Percentiles rank a stretch among this genome's conserved stretches.
Conservation (phyloP, 2,113 vertebrate genomes). For the Pipra filicauda region DNA sequence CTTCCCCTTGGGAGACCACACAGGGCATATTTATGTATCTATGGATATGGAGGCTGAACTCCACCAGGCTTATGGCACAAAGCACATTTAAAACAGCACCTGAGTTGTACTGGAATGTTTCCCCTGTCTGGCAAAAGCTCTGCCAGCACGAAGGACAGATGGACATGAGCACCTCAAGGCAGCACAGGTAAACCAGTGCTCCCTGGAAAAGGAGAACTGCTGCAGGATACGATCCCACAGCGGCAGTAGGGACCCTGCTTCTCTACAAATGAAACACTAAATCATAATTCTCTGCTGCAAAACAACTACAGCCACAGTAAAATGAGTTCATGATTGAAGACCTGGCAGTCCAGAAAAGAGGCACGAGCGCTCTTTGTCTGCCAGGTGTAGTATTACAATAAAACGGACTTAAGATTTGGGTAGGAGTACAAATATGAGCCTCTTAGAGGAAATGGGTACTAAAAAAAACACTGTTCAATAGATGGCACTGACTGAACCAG, state of each 20-base stretch:
- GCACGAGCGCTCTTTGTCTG: neutral
- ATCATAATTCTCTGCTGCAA: neutral
- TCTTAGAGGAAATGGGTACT: neutral
- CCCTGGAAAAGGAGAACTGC: neutral
- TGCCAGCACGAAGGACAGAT: rapidly evolving
- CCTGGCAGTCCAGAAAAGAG: neutral
- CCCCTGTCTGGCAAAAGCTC: neutral
- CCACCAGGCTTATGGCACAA: neutral
- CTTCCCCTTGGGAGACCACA: constrained; percentile 43
- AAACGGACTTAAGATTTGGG: neutral
- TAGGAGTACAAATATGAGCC: neutral
- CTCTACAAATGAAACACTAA: neutral
- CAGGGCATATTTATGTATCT: constrained; percentile 27
- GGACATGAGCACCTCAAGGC: rapidly evolving
- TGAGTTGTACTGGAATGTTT: neutral
- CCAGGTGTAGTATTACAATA: neutral
- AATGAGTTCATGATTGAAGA: neutral
- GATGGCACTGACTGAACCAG: neutral
- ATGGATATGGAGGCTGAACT: neutral
- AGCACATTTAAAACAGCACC: neutral
- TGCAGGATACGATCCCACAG: neutral
- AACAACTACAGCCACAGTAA: neutral
- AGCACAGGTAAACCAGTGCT: neutral
- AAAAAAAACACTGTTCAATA: neutral
- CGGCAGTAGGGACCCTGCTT: neutral